Conservation (phyloP, 2,888 invertebrate species). For the Syrphus vitripennis region DNA sequence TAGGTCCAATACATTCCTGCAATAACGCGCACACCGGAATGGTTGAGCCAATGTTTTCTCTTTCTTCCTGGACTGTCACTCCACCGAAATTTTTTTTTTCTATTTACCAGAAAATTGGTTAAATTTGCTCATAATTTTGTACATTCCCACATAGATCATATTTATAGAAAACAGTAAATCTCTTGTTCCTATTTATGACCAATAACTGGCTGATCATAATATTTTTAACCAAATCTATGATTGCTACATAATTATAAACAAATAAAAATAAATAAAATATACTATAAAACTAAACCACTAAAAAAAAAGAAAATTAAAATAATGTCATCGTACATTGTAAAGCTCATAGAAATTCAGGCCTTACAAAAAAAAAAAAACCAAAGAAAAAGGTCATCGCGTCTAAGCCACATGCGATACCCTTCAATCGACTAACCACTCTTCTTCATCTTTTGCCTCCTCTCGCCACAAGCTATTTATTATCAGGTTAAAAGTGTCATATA, state of each 20-base stretch:
- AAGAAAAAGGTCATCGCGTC: constrained; percentile 56
- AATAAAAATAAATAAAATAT: not conserved
- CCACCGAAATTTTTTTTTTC: no score
- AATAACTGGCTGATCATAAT: no score
- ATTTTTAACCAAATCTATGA: not conserved
- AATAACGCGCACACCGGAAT: no score
- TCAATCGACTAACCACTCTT: not conserved
- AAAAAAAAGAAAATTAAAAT: not conserved
- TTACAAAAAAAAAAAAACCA: not conserved
- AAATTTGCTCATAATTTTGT: no score
- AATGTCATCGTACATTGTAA: not conserved
- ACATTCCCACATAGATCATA: no score
- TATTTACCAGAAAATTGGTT: no score
- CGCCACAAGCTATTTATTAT: constrained; percentile 11
- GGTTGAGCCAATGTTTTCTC: no score
- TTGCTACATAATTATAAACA: not conserved
- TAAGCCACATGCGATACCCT: constrained; percentile 14
- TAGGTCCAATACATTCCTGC: no score
- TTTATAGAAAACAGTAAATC: no score
- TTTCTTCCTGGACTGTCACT: no score
- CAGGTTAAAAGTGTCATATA: constrained; percentile 62
- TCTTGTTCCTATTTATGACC: no score
- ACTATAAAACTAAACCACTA: not conserved
- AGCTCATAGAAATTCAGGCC: not conserved
- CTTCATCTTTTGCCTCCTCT: not conserved